These are phyloP conservation scores for Armadillidium nasatum DNA, from an alignment of 1,140 invertebrate species.

Conservation along the genomic window DNA sequence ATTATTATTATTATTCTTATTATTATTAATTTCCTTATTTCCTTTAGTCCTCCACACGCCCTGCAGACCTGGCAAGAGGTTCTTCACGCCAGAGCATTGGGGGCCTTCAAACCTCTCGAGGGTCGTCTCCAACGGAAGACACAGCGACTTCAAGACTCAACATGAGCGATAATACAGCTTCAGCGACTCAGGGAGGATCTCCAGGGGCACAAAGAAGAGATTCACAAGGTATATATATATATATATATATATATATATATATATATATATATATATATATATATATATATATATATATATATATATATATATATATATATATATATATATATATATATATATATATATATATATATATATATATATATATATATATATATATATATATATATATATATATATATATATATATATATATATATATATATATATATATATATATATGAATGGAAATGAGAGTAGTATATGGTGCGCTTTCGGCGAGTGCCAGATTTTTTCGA, in stretches of 20 bases:
- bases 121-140: conserved; percentile 39
- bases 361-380: conserved; percentile 1
- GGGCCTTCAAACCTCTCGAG: conserved; percentile 25
- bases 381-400: no score
- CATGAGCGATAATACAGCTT: conserved; percentile 31
- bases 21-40: no score
- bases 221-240: conserved; percentile 42
- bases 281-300: conserved; percentile 12
- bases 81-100: conserved; percentile 33
- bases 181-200: conserved; percentile 33
- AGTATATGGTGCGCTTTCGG: no score
- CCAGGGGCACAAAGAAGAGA: conserved; percentile 45
- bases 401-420: no score
- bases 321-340: conserved; percentile 18
- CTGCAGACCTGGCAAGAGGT: conserved; percentile 33
- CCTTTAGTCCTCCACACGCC: conserved; percentile 20
- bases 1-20: no score
- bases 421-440: no score
- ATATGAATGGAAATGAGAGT: no score
- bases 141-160: conserved; percentile 25
- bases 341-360: conserved; percentile 15
- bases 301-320: conserved; percentile 12
- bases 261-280: conserved; percentile 19
- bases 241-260: background rate
- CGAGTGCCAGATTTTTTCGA: no score